phyloP scores from a whole-genome alignment of 2,113 vertebrate genomes.

The rat (Rattus norvegicus) region GRCr8 NC_086026.1:114502001-114502500 shows the following conservation, averaged over 20 bases:
- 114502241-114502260: neutral
- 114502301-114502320: neutral
- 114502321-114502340: neutral
- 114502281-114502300: neutral
- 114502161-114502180: neutral
- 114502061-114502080: neutral
- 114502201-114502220: neutral
- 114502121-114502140: neutral
- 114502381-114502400: too few species aligned
- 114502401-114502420: too few species aligned
- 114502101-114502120: neutral
- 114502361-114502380: too few species aligned
- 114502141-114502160: neutral
- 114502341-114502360: neutral
- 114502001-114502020: constrained; percentile 1
- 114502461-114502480: neutral
- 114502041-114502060: neutral
- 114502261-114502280: neutral
- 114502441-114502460: neutral
- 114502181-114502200: neutral
- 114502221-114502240: neutral
- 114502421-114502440: too few species aligned
- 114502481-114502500: neutral
- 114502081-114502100: neutral
- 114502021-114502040: neutral